Percentiles rank a stretch among this genome's conserved stretches.
Conservation (phyloP, 2,888 invertebrate species). For the Argyresthia albistria region DNA sequence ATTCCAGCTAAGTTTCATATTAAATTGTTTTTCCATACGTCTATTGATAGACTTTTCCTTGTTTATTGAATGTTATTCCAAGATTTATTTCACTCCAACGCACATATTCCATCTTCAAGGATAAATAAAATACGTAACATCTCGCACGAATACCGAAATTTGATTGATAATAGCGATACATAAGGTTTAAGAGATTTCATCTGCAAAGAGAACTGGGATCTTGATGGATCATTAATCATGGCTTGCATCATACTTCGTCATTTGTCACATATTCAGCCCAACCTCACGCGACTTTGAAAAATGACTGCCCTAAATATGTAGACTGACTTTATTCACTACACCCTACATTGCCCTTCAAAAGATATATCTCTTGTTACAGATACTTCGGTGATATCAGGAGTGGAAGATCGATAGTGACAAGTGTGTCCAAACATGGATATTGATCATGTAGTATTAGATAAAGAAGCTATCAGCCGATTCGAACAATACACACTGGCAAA, state of each 20-base stretch:
- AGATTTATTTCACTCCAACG: too few relatives aligned
- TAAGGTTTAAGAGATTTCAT: constrained; percentile 4
- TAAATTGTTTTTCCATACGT: too few relatives aligned
- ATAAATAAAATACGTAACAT: too few relatives aligned
- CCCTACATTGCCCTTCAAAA: neutral
- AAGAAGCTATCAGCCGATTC: constrained; percentile 64
- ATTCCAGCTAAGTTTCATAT: too few relatives aligned
- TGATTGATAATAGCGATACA: neutral
- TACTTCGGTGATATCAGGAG: constrained; percentile 38
- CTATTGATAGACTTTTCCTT: too few relatives aligned
- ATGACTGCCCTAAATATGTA: constrained; percentile 26
- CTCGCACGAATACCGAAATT: neutral
- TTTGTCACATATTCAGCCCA: constrained; percentile 50
- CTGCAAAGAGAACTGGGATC: constrained; percentile 6
- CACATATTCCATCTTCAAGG: too few relatives aligned
- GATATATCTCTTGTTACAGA: neutral
- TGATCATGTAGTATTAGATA: constrained; percentile 64
- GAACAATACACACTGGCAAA: constrained; percentile 66
- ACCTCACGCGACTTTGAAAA: constrained; percentile 49
- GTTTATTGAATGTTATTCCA: too few relatives aligned
- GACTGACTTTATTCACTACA: neutral
- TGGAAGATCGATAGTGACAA: constrained; percentile 38
- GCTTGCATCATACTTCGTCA: constrained; percentile 43
- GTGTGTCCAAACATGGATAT: constrained; percentile 50
- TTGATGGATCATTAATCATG: constrained; percentile 43